Base-by-base conservation (phyloP, 2,113 vertebrate genomes). In the Coturnix japonica region DNA sequence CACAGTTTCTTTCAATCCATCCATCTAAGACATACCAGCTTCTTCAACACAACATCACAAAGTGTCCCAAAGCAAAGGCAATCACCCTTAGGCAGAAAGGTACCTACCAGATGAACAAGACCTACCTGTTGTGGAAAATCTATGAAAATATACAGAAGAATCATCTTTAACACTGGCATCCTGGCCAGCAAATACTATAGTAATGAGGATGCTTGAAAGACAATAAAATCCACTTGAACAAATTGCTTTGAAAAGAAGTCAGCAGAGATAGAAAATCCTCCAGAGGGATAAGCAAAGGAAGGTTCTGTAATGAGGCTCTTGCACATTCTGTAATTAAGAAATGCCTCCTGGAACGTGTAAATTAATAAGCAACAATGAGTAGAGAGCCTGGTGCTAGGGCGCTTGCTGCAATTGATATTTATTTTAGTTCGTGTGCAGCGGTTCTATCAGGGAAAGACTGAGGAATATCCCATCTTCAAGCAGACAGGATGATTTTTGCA, bases 331-430 rank as follows among this genome's bases (percentile, higher is more conserved):
- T 81, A 91, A 94, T 72, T 74, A 91, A 91, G 43, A 33, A 78
- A 57, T 91, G 71, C 57, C 28, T 86, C 63, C 61, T 56, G 35
- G 51, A 87, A 75, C 26, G 31, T 19, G 67, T 79, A 76, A 90
- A 83, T 91, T 86, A 92, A 47, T 77, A 90, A 81, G 22, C 35
- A 33, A 53, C 57, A 90, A 87, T 69, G 75, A 73, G 60, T 71
- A 54, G 47, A 39, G n/a, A 71, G 43, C 26, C n/a, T 70, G 74
- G 53, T 75, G 43, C 41, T 41, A 76, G 56, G 13, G 31, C n/a
- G 28, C 26, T 93, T 85, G 37, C 64, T 66, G 64, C 30, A 87
- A 69, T 43, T 35, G 61, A n/a, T 61, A 77, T 59, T 94, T 85
- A 82, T 66, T 79, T 4, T 20, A 53, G 18, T 35, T 70, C 76